Evolutionary conservation across 1,140 invertebrate genomes (phyloP).

Genomic region (Nephotettix cincticeps): DNA sequence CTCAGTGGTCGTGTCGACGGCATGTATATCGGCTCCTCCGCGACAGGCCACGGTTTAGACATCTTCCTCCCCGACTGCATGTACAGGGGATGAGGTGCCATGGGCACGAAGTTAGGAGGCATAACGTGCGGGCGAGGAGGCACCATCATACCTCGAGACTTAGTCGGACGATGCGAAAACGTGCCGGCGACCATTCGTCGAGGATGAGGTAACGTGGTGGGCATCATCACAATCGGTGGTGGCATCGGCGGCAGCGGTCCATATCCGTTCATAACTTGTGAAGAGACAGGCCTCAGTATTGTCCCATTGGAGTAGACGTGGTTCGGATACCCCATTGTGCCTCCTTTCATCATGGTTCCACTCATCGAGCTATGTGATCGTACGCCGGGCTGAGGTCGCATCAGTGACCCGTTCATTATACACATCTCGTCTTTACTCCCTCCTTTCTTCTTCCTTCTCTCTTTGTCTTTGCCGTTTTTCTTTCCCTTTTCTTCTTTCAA

Average conservation of each 20-base stretch:
- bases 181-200: slow-evolving; percentile 38
- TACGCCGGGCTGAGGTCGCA: slow-evolving; percentile 39
- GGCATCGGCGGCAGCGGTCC: slow-evolving; percentile 37
- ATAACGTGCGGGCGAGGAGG: slow-evolving; percentile 33
- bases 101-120: slow-evolving; percentile 45
- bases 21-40: slow-evolving; percentile 63
- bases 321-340: slow-evolving; percentile 39
- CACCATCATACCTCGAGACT: slow-evolving; percentile 34
- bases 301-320: slow-evolving; percentile 47
- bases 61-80: slow-evolving; percentile 44
- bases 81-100: slow-evolving; percentile 47
- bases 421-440: slow-evolving; percentile 54
- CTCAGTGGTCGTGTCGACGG: slow-evolving; percentile 57
- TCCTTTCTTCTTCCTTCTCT: slow-evolving; percentile 42
- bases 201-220: slow-evolving; percentile 41
- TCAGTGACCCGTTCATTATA: slow-evolving; percentile 49
- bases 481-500: slow-evolving; percentile 57
- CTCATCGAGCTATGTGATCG: slow-evolving; percentile 39
- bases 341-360: slow-evolving; percentile 47
- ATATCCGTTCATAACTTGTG: slow-evolving; percentile 34
- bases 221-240: slow-evolving; percentile 40
- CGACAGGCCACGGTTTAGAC: slow-evolving; percentile 43
- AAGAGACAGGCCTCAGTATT: slow-evolving; percentile 41
- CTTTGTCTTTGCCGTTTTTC: slow-evolving; percentile 44
- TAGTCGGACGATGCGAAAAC: slow-evolving; percentile 43